phyloP scores from a whole-genome alignment of 1,140 invertebrate genomes.

The Subanguina moxae region DNA sequence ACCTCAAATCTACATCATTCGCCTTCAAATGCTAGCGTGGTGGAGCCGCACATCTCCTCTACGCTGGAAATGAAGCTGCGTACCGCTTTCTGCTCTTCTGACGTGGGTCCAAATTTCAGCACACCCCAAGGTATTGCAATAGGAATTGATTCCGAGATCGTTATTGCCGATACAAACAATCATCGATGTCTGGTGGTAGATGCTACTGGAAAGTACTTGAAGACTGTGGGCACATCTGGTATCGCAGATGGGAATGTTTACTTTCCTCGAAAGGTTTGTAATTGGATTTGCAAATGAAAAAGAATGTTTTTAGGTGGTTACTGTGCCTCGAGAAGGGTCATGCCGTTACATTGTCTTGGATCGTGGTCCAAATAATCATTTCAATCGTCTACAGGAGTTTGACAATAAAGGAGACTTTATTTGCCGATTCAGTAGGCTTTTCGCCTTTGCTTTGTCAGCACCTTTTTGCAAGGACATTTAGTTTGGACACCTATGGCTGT shows the following conservation, averaged over 20 bases:
- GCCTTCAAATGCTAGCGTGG: too few species aligned
- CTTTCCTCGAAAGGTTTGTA: constrained; percentile 30
- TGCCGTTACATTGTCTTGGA: constrained; percentile 31
- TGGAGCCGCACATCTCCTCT: too few species aligned
- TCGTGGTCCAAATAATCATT: constrained; percentile 25
- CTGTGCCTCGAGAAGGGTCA: constrained; percentile 7
- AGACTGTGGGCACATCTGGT: constrained; percentile 24
- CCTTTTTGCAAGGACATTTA: too few species aligned
- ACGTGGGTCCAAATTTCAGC: constrained; percentile 22
- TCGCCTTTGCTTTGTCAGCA: too few species aligned
- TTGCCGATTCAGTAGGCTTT: constrained; percentile 26
- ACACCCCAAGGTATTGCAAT: constrained; percentile 30
- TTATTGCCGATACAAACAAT: constrained; percentile 29
- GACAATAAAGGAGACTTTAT: constrained; percentile 28
- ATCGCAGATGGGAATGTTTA: constrained; percentile 31
- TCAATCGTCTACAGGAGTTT: constrained; percentile 29
- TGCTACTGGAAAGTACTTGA: constrained; percentile 20
- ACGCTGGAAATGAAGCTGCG: constrained; percentile 20
- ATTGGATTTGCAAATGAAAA: not conserved
- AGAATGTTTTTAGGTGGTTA: not conserved
- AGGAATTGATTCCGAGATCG: constrained; percentile 26
- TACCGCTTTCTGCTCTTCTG: constrained; percentile 10
- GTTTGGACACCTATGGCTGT: constrained; percentile 8
- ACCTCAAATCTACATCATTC: too few species aligned
- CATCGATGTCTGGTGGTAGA: constrained; percentile 27